Evolutionary conservation across 2,888 invertebrate genomes (phyloP).

Genomic region (Invenusta paracnida): DNA sequence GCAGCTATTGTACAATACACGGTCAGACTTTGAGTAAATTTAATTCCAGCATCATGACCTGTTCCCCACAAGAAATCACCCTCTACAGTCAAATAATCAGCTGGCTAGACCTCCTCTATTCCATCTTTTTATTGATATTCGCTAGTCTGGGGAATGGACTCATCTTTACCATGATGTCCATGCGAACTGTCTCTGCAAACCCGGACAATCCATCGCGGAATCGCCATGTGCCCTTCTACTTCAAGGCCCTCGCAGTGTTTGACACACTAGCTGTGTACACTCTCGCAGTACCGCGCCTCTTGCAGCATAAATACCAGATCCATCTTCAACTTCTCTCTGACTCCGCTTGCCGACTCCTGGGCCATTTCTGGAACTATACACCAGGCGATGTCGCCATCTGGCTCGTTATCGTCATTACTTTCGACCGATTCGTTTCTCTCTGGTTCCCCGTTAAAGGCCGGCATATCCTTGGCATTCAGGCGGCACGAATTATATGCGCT

Average conservation of each 20-base stretch:
- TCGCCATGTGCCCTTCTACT: not conserved
- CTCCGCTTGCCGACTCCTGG: not conserved
- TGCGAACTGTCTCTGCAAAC: no score
- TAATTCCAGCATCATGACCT: no score
- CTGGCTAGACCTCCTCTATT: no score
- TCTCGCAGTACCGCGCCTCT: not conserved
- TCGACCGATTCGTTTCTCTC: not conserved
- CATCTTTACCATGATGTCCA: no score
- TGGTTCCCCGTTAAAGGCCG: conserved; percentile 16
- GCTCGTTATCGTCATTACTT: not conserved
- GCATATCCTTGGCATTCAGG: not conserved
- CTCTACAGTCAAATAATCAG: no score
- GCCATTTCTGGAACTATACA: not conserved
- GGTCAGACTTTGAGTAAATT: no score
- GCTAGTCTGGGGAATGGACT: no score
- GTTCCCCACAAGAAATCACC: no score
- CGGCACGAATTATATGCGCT: not conserved
- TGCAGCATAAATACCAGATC: not conserved
- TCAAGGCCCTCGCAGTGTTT: not conserved
- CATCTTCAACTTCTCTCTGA: not conserved
- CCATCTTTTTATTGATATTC: no score
- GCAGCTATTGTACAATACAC: no score
- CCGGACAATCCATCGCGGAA: not conserved
- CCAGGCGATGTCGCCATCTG: conserved; percentile 1
- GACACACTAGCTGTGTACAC: conserved; percentile 5